phyloP scores from a whole-genome alignment of 2,113 vertebrate genomes.

The Gorsachius goisagi region DNA sequence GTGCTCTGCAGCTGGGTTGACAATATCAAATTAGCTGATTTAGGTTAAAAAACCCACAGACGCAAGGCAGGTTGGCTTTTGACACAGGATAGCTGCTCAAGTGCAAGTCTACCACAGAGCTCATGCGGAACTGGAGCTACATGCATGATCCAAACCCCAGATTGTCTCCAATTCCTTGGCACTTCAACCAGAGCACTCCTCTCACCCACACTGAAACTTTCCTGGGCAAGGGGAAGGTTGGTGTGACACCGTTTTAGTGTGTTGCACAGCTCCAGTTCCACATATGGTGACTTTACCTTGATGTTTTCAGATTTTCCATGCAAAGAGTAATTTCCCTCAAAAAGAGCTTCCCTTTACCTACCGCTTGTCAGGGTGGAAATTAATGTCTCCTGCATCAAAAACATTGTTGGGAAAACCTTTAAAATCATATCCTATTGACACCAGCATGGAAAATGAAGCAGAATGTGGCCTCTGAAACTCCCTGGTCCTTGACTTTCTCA shows the following conservation, averaged over 20 bases:
- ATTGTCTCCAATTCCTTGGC: neutral
- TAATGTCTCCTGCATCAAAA: neutral
- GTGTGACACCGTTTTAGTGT: neutral
- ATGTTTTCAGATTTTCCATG: neutral
- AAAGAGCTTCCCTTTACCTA: neutral
- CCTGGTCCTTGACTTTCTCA: neutral
- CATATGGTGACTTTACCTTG: neutral
- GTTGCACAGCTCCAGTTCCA: neutral
- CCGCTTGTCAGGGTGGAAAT: neutral
- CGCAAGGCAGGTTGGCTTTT: neutral
- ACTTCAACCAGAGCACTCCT: neutral
- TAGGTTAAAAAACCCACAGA: neutral
- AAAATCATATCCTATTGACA: neutral
- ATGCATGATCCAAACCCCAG: neutral
- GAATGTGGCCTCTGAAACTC: neutral
- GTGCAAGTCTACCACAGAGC: neutral
- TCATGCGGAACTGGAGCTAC: neutral
- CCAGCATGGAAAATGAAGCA: neutral
- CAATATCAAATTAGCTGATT: slow-evolving; percentile 11
- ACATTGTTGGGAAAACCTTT: neutral
- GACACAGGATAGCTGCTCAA: neutral
- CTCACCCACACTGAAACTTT: neutral
- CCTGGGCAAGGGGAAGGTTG: neutral
- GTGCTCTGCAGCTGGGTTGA: neutral
- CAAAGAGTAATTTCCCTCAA: neutral